Evolutionary conservation across 2,113 vertebrate genomes (phyloP).

Genomic region (Coreoperca whiteheadi): DNA sequence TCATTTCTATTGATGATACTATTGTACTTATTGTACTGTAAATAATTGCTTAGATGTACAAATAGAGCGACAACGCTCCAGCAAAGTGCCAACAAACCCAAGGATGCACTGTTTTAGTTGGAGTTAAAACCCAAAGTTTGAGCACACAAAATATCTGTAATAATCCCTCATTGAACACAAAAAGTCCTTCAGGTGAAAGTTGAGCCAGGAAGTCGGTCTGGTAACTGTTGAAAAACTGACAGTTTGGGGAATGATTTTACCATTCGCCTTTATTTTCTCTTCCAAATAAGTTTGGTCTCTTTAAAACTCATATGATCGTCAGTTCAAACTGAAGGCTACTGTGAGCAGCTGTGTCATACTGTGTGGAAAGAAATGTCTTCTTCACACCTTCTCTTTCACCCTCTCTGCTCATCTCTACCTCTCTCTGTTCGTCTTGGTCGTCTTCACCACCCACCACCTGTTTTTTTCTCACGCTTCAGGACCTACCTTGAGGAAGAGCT

Average conservation of each 20-base stretch:
- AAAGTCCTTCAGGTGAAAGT: not conserved
- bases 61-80: not conserved
- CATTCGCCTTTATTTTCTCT: not conserved
- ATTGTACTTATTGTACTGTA: not conserved
- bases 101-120: not conserved
- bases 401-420: not conserved
- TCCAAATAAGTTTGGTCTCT: not conserved
- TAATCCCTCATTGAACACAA: not conserved
- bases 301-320: not conserved
- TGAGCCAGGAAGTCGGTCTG: not conserved
- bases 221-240: not conserved
- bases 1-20: not conserved
- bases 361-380: conserved; percentile 9
- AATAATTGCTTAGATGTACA: no score
- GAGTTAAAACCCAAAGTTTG: not conserved
- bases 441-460: not conserved
- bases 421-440: conserved; percentile 1
- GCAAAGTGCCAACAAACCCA: not conserved
- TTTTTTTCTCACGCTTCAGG: conserved; percentile 69
- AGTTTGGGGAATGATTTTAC: not conserved
- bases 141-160: not conserved
- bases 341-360: conserved; percentile 10
- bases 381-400: conserved; percentile 18
- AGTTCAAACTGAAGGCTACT: not conserved
- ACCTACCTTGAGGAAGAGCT: conserved; percentile 97